These are phyloP conservation scores for Talpa occidentalis DNA, from an alignment of 2,113 vertebrate species.

Conservation along the genomic window DNA sequence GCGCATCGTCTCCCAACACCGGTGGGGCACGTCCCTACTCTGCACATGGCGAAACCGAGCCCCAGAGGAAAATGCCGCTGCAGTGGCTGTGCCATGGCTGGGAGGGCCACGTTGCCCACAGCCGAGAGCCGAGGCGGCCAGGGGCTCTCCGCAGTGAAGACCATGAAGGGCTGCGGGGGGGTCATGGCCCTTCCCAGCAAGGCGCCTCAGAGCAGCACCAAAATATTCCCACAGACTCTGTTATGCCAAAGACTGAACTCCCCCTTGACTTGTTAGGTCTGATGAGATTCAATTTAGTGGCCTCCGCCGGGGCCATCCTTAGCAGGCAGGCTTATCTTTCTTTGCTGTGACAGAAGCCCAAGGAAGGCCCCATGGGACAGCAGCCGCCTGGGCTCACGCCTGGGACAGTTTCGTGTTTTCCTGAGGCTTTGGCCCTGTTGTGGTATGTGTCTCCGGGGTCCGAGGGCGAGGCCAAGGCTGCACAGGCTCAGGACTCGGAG, in stretches of 20 bases:
- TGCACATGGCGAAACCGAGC: background rate
- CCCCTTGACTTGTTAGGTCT: background rate
- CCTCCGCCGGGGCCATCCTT: background rate
- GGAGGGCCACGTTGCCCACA: too few species aligned
- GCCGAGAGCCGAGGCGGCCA: rapidly evolving
- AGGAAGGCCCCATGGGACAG: background rate
- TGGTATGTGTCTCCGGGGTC: rapidly evolving
- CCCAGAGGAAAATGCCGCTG: background rate
- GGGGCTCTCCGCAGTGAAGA: background rate
- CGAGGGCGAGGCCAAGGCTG: background rate
- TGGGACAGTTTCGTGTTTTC: background rate
- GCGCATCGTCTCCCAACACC: too few species aligned
- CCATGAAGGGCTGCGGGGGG: too few species aligned
- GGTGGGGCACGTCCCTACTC: background rate
- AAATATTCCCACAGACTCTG: background rate
- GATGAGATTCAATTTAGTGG: background rate
- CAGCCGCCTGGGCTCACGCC: background rate
- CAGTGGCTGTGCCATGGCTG: too few species aligned
- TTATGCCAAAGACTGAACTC: background rate
- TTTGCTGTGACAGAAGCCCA: background rate
- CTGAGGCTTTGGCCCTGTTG: rapidly evolving
- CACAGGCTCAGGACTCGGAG: background rate
- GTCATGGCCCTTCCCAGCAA: background rate
- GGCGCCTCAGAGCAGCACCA: background rate
- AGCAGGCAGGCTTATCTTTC: background rate